These are phyloP conservation scores for Diachasma alloeum DNA, from an alignment of 1,140 invertebrate species.

Conservation along the genomic window DNA sequence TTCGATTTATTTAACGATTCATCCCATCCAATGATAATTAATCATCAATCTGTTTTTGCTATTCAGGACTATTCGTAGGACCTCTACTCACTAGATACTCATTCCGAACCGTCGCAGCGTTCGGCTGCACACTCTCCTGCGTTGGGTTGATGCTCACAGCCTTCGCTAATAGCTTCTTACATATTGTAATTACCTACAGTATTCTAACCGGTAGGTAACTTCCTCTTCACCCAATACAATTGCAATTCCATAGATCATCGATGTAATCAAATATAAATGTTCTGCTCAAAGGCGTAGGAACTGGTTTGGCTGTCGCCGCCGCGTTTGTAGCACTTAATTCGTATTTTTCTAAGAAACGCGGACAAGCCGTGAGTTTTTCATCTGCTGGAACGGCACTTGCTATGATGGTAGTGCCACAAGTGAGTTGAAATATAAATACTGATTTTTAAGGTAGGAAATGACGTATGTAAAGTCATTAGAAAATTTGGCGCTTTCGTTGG, in stretches of 20 bases:
- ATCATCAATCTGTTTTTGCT: no score
- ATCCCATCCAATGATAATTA: no score
- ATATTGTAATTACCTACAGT: constrained; percentile 78
- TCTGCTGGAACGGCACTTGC: constrained; percentile 80
- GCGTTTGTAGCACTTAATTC: constrained; percentile 78
- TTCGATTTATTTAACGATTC: no score
- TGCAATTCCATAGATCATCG: no score
- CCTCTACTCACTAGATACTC: constrained; percentile 77
- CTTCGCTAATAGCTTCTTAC: constrained; percentile 74
- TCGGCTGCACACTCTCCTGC: constrained; percentile 72
- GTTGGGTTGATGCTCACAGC: constrained; percentile 73
- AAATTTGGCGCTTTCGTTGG: no score
- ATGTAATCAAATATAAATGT: background rate
- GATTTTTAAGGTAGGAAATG: background rate
- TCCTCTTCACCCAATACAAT: background rate
- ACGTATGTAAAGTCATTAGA: no score
- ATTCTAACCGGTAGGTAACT: constrained; percentile 72
- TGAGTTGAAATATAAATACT: constrained; percentile 7
- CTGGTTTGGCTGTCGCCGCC: constrained; percentile 74
- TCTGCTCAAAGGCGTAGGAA: constrained; percentile 69
- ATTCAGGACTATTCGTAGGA: constrained; percentile 73
- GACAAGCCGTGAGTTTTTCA: constrained; percentile 78
- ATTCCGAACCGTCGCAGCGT: constrained; percentile 76
- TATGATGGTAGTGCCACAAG: constrained; percentile 79
- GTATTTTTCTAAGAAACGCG: constrained; percentile 77